Evolutionary conservation across 2,113 vertebrate species (phyloP), one percentile per base, ranked within the genome.

Genomic region (Malurus elegans): DNA sequence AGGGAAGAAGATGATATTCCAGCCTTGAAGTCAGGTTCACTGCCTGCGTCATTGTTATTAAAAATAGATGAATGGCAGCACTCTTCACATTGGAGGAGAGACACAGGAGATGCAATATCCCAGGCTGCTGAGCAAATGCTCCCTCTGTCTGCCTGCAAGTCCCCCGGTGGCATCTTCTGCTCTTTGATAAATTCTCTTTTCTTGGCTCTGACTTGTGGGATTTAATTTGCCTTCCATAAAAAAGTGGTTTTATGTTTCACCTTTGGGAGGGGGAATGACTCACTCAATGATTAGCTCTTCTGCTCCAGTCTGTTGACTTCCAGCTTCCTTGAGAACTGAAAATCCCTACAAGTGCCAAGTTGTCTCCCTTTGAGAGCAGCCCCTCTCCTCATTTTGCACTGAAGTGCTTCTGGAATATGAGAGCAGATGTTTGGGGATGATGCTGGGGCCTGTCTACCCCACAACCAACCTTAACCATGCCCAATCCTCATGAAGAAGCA

Each of bases 1-100:
- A 42, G 64, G 44, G 60, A 70, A 90, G 62, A 86, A 62, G 60
- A 92, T 44, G 44, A 94, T 71, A 74, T 90, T 87, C 70, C 57
- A 93, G 93, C 60, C 79, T 95, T 93, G 70, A 95, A 92, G 76
- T 73, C 85, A 94, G 82, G 88, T 93, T 96, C 67, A 73, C 48
- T 88, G 92, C 60, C 88, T 96, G 94, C 79, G 57, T 96, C 95
- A 95, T 56, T 67, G 75, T 79, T 88, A 96, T 96, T 95, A 97
- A 96, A 96, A 95, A 97, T 96, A 97, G 95, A 94, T 92, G 90
- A 92, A 92, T 84, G 78, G 88, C 88, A 90, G 57, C 31, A 23
- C 32, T 96, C 40, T 83, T 76, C 29, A 1, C 82, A 67, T n/a
- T 42, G 73, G 67, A 81, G 79, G 69, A 94, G 82, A 25, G 3